Conservation (phyloP, 2,797 vertebrate genomes). For the Tragopan temminckii region DNA sequence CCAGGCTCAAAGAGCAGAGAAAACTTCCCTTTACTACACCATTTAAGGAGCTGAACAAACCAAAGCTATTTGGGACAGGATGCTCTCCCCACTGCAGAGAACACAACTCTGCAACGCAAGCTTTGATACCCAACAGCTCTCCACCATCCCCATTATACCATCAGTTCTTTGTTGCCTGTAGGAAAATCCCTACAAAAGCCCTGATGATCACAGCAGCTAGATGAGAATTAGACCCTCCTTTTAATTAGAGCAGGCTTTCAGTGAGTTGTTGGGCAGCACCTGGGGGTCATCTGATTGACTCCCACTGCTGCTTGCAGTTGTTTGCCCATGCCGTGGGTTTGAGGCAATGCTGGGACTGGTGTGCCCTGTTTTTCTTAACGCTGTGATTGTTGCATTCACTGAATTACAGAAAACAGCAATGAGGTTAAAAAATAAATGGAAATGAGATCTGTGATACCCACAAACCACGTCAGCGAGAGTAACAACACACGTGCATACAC, state of each 20-base stretch:
- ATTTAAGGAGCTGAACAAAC: not conserved
- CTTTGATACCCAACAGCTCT: fast-evolving
- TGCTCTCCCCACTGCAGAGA: fast-evolving
- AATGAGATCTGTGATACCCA: fast-evolving
- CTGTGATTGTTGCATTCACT: fast-evolving
- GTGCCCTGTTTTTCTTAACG: not conserved
- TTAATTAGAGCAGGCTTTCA: not conserved
- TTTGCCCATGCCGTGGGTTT: fast-evolving
- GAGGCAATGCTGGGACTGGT: fast-evolving
- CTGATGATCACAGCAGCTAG: not conserved
- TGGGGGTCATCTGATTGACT: not conserved
- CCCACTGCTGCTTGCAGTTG: not conserved
- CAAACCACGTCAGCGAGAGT: not conserved
- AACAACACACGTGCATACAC: fast-evolving
- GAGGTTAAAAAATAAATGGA: not conserved
- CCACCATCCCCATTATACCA: not conserved
- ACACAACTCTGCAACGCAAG: not conserved
- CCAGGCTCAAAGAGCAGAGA: not conserved
- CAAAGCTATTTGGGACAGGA: not conserved
- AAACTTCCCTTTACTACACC: fast-evolving
- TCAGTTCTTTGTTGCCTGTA: not conserved
- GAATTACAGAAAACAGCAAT: fast-evolving
- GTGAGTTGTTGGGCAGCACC: fast-evolving
- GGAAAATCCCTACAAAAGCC: not conserved
- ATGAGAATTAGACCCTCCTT: not conserved